Conservation (phyloP, 2,888 invertebrate species). For the Agrypnus murinus region DNA sequence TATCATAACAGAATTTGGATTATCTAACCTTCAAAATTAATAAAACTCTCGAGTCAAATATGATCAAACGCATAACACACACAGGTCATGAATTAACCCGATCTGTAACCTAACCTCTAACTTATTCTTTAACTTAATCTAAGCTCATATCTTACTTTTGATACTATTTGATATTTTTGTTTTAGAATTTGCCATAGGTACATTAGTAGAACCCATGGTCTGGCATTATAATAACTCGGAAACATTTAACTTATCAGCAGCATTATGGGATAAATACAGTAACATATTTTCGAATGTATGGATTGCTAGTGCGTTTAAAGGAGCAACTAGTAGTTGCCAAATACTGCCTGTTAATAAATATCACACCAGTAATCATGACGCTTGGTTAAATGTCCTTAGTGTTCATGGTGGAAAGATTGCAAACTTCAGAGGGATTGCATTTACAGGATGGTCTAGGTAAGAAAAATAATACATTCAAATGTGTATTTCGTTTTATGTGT, state of each 20-base stretch:
- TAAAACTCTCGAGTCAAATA: no score
- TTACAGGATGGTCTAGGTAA: constrained; percentile 86
- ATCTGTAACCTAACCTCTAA: no score
- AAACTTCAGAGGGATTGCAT: constrained; percentile 77
- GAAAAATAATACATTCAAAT: no score
- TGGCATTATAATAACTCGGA: constrained; percentile 80
- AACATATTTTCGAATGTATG: constrained; percentile 82
- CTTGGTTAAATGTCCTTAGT: constrained; percentile 78
- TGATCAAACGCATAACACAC: no score
- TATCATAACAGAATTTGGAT: no score
- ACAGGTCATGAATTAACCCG: no score
- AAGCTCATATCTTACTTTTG: no score
- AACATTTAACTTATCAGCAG: constrained; percentile 72
- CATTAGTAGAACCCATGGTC: constrained; percentile 79
- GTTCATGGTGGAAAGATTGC: constrained; percentile 72
- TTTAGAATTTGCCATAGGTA: constrained; percentile 76
- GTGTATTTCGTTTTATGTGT: no score
- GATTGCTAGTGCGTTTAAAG: constrained; percentile 90
- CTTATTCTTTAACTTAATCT: no score
- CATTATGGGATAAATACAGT: constrained; percentile 80
- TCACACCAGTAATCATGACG: constrained; percentile 85
- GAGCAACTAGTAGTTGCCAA: constrained; percentile 86
- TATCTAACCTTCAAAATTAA: no score
- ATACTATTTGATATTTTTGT: no score
- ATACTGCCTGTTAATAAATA: constrained; percentile 79